Evolutionary conservation across 2,888 invertebrate genomes (phyloP).

Genomic region (Cryptosula pallasiana): DNA sequence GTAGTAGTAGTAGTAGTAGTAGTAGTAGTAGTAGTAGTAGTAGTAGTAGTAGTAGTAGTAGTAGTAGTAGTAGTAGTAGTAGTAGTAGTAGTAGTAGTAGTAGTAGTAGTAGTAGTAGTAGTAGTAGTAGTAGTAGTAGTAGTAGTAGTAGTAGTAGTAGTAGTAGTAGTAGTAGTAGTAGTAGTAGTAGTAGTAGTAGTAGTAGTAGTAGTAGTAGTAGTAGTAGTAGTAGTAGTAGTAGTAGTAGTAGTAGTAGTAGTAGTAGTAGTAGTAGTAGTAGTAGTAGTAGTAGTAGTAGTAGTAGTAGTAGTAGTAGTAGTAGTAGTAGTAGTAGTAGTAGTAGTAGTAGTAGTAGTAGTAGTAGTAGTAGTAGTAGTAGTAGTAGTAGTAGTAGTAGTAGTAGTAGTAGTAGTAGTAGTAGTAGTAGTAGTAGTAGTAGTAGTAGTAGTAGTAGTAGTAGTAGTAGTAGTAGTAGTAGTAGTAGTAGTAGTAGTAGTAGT

Average conservation of each 20-base stretch:
- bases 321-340: neutral
- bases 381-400: neutral
- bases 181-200: slow-evolving; percentile 29
- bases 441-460: neutral
- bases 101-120: slow-evolving; percentile 29
- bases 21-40: slow-evolving; percentile 30
- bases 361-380: neutral
- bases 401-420: neutral
- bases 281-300: neutral
- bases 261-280: neutral
- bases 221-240: neutral
- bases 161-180: slow-evolving; percentile 29
- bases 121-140: slow-evolving; percentile 29
- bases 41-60: slow-evolving; percentile 29
- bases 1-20: slow-evolving; percentile 29
- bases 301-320: neutral
- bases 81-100: slow-evolving; percentile 30
- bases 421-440: neutral
- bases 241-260: neutral
- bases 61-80: slow-evolving; percentile 29
- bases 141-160: slow-evolving; percentile 29
- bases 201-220: neutral
- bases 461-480: neutral
- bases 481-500: neutral
- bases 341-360: neutral